Evolutionary conservation across 2,113 vertebrate genomes (phyloP), one percentile per base, ranked within the genome.

Genomic region (Lycocorax pyrrhopterus): DNA sequence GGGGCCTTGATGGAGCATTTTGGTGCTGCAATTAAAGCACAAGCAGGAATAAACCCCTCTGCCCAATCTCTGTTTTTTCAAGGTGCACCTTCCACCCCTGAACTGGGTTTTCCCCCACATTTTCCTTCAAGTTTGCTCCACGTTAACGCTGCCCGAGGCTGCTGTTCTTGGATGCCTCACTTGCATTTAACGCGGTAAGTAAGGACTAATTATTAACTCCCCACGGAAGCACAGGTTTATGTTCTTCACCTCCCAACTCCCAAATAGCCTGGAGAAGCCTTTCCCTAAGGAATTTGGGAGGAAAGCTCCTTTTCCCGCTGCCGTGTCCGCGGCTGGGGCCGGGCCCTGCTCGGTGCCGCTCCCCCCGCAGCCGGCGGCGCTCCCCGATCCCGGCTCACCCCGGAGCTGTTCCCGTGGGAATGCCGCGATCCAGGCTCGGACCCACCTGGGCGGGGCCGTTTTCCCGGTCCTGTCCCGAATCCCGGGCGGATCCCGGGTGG

Each of bases 211-310:
- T 30, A 58, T 21, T 4, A 43, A 26, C 71, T 16, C 5, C 20
- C 47, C 51, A 20, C 16, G 5, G 69, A 21, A 66, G 16, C 43
- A 26, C 16, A 4, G 16, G 4, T 4, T 5, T 9, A 3, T 21
- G 32, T 6, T 51, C 27, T 8, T 9, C 44, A 41, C 35, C 52
- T 59, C 43, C 35, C 43, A 21, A 4, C 30, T 11, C 52, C 43
- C 35, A 4, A 5, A 58, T 0, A 9, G 9, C 44, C 26, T 7
- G 2, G 18, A 6, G 37, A 7, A 21, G 9, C 25, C 10, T 13
- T 16, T n/a, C 60, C 35, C 7, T 4, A 2, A 29, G 69, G 41
- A 27, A 41, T 66, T 41, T 1, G 12, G n/a, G n/a, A 7, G 1
- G 30, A 19, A 5, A 30, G 7, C 43, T n/a, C 47, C 47, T 13